Percentiles rank a stretch among this genome's conserved stretches.
Evolutionary conservation across 2,797 vertebrate species (phyloP).

Genomic region (Lates japonicus): DNA sequence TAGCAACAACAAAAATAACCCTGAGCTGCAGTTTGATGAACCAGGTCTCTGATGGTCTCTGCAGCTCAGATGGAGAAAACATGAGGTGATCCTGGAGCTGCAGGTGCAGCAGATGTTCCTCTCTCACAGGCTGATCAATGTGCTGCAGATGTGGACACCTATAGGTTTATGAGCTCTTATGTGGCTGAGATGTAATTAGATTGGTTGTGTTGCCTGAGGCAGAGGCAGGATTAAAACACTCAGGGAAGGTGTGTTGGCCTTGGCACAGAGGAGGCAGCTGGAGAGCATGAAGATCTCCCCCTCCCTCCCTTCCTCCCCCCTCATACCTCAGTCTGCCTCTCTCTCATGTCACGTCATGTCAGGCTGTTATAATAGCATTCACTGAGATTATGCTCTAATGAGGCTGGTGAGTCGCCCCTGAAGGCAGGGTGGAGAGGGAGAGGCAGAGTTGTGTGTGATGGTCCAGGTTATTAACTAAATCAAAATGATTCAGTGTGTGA

Average conservation of each 20-base stretch:
- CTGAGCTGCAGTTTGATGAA: too few species aligned
- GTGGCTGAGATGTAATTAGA: not conserved
- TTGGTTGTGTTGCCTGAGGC: constrained; percentile 37
- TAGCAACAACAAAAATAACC: too few species aligned
- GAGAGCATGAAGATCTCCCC: constrained; percentile 10
- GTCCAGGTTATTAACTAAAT: not conserved
- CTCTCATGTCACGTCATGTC: constrained; percentile 65
- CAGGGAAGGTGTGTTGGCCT: constrained; percentile 50
- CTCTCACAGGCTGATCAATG: not conserved
- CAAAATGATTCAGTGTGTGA: not conserved
- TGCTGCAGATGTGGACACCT: not conserved
- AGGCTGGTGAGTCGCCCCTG: constrained; percentile 47
- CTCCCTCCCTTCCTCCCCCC: constrained; percentile 9
- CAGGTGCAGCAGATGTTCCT: too few species aligned
- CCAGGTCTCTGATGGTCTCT: not conserved
- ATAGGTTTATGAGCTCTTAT: constrained; percentile 16
- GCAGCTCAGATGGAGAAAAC: not conserved
- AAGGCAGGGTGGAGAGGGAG: constrained; percentile 61
- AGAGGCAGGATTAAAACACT: constrained; percentile 28
- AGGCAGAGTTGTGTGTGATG: not conserved
- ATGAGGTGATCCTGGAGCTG: not conserved
- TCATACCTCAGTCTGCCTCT: constrained; percentile 13
- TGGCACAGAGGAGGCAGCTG: constrained; percentile 39
- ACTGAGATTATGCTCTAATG: constrained; percentile 27
- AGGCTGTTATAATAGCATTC: constrained; percentile 24